Base-by-base conservation (phyloP, 2,797 vertebrate genomes). In the Cuniculus paca region DNA sequence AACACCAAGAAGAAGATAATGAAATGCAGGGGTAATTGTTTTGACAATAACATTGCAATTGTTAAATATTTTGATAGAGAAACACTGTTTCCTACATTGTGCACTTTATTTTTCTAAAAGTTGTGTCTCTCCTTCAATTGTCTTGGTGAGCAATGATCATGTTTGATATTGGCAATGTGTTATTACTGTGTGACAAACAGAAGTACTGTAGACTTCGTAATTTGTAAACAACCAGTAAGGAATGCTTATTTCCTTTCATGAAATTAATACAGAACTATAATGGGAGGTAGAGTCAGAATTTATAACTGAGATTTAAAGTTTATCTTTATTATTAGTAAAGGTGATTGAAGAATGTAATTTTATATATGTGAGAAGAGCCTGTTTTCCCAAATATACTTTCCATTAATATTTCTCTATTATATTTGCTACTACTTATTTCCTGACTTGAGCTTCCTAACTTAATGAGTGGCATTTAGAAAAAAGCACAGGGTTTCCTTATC, bases 1-100 rank as follows among this genome's bases (percentile, higher is more conserved):
- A 91, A 22, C 54, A 93, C 95, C 70, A 92, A 56, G 78, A 97
- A 97, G 95, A 97, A 88, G 75, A 91, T 50, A 93, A 48, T 95
- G 63, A 97, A 95, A 68, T 22, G 61, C 93, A 48, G 26, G n/a
- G 26, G 70, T 89, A 77, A 92, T 6, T 79, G 75, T 96, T 98
- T 88, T 95, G 78, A 95, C 95, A 56, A 75, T 81, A 93, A 87
- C 89, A 95, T 93, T 97, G 91, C 80, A 96, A 81, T 6, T 92
- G 79, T n/a, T 85, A 61, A 5, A 94, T 45, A 83, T 83, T 95
- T 92, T 86, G 68, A 83, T 74, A 52, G 39, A 94, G 63, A 95
- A 96, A 96, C 87, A 20, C 2, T 39, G 14, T 84, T 95, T 95
- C 28, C 48, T n/a, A 42, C 20, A n/a, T 42, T 50, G 79, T 45